Conservation (phyloP, 2,888 invertebrate genomes). For the Sphecodes monilicornis region DNA sequence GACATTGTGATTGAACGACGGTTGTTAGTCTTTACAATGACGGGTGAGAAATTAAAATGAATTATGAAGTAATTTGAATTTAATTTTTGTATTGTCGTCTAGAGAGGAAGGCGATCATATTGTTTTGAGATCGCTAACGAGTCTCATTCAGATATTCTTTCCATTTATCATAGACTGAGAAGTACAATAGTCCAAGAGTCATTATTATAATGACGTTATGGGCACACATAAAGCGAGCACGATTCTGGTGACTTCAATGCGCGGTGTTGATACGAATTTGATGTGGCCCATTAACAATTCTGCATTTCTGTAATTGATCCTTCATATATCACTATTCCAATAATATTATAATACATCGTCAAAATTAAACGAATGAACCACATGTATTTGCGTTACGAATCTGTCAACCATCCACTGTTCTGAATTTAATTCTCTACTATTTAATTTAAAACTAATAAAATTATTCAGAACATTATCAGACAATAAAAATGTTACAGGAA, state of each 20-base stretch:
- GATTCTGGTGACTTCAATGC: not conserved
- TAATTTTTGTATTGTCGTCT: not conserved
- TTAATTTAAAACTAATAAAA: no score
- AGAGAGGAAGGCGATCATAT: not conserved
- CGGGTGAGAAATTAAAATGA: not conserved
- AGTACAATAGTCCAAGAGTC: not conserved
- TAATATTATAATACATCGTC: not conserved
- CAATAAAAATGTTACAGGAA: no score
- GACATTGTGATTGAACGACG: not conserved
- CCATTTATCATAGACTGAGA: not conserved
- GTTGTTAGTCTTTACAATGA: not conserved
- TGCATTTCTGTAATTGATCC: not conserved
- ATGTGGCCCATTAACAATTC: not conserved
- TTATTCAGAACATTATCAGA: no score
- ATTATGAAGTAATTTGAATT: not conserved
- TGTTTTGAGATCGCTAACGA: slow-evolving; percentile 2
- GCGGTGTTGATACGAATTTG: not conserved
- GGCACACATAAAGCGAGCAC: not conserved
- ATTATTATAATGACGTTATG: slow-evolving; percentile 3
- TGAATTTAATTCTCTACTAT: no score
- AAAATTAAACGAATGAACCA: not conserved
- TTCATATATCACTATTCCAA: not conserved
- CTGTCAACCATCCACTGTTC: no score
- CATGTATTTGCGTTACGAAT: not conserved
- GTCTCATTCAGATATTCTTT: not conserved